Evolutionary conservation across 2,797 vertebrate genomes (phyloP), one percentile per base, ranked within the genome.

Genomic region (Hemitrygon akajei): DNA sequence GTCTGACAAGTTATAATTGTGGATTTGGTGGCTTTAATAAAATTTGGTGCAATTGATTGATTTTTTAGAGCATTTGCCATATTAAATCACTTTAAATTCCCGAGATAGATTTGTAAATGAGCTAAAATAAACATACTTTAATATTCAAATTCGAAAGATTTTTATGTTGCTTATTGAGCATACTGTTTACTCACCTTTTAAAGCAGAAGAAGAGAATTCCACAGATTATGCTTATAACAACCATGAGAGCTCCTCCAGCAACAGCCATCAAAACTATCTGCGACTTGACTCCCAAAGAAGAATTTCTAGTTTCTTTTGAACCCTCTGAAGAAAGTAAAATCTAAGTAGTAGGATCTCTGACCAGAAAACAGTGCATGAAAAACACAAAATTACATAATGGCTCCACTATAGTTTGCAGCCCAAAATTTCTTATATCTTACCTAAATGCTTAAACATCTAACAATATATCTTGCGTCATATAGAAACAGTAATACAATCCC

Each of bases 191-290:
- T 93, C 76, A 93, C 91, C 91, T 76, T 93, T 40, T 93, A 10
- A 75, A 40, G 40, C 91, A 93, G 91, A 93, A 76, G 91, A 75
- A 93, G 91, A 47, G 71, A 93, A 93, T 93, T 93, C 91, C 91
- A 93, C 91, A 93, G 71, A 76, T 93, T 76, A 93, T 76, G 71
- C 91, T 93, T 27, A 93, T 56, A 76, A 93, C 71, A 93, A 93
- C 91, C 91, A 93, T 93, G 56, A 93, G 40, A 18, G 91, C 40
- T 2, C 69, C 71, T 5, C 91, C 91, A 20, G 91, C 91, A 56
- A 93, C 71, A 76, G 37, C 71, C 91, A 93, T 93, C 91, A 93
- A 93, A 93, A 93, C 91, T 58, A 93, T 76, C 91, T 93, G 69
- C 37, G 91, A 93, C 37, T 93, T 93, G 69, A 93, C 71, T 73